Conservation (phyloP, 1,140 invertebrate genomes). For the Zaprionus ghesquierei region DNA sequence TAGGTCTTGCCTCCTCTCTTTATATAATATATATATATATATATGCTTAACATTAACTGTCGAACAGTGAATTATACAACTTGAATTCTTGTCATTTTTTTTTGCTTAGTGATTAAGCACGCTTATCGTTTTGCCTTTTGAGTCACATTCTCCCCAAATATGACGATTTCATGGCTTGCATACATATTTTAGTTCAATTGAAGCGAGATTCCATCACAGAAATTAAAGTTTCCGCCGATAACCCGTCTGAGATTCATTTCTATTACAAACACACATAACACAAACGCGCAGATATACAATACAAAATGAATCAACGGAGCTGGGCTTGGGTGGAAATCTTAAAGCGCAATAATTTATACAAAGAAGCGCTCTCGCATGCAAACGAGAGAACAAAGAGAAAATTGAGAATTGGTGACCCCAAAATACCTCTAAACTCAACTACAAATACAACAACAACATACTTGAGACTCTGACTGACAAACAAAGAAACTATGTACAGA, state of each 20-base stretch:
- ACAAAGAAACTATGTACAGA: constrained; percentile 25
- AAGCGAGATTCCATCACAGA: background rate
- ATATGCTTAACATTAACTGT: constrained; percentile 3
- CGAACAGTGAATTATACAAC: constrained; percentile 5
- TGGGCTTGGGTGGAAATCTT: constrained; percentile 5
- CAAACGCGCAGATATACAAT: no score
- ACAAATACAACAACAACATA: constrained; percentile 17
- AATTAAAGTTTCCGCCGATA: background rate
- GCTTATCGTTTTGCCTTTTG: constrained; percentile 44
- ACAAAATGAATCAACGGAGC: constrained; percentile 10
- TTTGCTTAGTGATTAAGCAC: constrained; percentile 41
- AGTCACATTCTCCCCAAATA: constrained; percentile 34
- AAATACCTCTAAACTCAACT: constrained; percentile 35
- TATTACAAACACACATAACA: background rate
- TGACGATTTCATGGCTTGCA: background rate
- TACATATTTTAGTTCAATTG: background rate
- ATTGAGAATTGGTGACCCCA: constrained; percentile 56
- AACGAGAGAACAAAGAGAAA: constrained; percentile 53
- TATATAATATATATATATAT: background rate
- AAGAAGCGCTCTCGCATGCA: constrained; percentile 25
- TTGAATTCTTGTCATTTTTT: background rate
- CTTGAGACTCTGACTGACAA: background rate
- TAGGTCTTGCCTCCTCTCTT: background rate
- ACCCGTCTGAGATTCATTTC: background rate
- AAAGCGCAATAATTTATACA: constrained; percentile 38